Evolutionary conservation across 1,140 invertebrate species (phyloP), one percentile per base, ranked within the genome.

Genomic region (Acyrthosiphon pisum): DNA sequence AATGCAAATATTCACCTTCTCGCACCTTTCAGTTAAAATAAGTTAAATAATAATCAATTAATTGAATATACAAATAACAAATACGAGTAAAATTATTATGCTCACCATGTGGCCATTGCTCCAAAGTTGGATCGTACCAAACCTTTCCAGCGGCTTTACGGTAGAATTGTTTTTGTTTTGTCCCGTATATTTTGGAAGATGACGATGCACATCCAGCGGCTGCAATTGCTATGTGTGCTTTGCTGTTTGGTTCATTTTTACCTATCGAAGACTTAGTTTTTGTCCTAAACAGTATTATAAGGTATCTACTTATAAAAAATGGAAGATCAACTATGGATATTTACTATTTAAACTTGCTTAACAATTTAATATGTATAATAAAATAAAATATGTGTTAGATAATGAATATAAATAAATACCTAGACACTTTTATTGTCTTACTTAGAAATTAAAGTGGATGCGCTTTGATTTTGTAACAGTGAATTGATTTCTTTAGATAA

Each of bases 91-190:
- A 46, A 46, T 9, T 23, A 83, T 46, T 23, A 83, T 46, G 26
- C 87, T 50, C 3, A 88, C 87, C 48, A 50, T 88, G 53, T 9
- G 87, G 23, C 87, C 87, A 88, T 37, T 88, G 87, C 1, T 23
- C 87, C 87, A 88, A 35, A 35, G 87, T 88, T 22, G 87, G 87
- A 50, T 88, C 87, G 41, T 88, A 88, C 87, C 87, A 88, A 50
- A 88, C n/a, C 8, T 50, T 88, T 88, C 87, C 87, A 35, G 30
- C 87, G 18, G 46, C 87, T 37, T 23, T 88, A 26, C 87, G 46
- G 35, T n/a, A 88, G 6, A 50, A 35, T 88, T 35, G n/a, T 88
- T 88, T 88, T 22, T 50, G 87, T 88, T 50, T 50, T 1, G 8
- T 7, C 22, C 30, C 30, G n/a, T 8, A 23, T 22, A 50, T 4